Evolutionary conservation across 1,140 invertebrate genomes (phyloP), one percentile per base, ranked within the genome.

Genomic region (Bombus waltoni): DNA sequence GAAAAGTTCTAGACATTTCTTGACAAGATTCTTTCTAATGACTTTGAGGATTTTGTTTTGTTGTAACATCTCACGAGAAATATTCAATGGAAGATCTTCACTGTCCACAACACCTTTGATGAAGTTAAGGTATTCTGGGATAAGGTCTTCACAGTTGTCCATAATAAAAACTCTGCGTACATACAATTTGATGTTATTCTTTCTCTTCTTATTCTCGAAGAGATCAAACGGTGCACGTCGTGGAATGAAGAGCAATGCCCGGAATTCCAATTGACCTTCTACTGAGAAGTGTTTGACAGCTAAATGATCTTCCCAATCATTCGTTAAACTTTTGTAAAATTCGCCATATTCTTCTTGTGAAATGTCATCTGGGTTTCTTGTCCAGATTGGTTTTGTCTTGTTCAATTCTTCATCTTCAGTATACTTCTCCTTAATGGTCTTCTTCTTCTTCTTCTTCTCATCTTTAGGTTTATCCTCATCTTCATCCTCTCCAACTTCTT

Each of bases 341-440:
- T 99, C 99, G 84, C 98, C 99, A 94, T 99, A 99, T 94, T 99
- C 99, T 92, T 99, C 99, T 92, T 99, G 97, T 73, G 97, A 98
- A 92, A 99, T 99, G 92, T 99, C 99, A 95, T 99, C 99, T 62
- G 99, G 98, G 93, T 99, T 99, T 90, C 99, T 96, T 3, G 99
- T 99, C 99, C 99, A 99, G 92, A 99, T 98, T 18, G 99, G 99
- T 95, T 99, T 99, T 10, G 99, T 99, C 93, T 99, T 99, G 96
- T 99, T 99, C 28, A 99, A 94, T 93, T 99, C 99, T 94, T 99
- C 99, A 95, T 99, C 98, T 93, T 99, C 99, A 44, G 97, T 98
- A 95, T 99, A 99, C 92, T 99, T 99, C 93, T 99, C 99, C 94
- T 99, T 99, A 90, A 99, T 97, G 42, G 98, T 99, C 95, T 98